Percentiles rank a stretch among this genome's conserved stretches.
Conservation (phyloP, 1,140 invertebrate species). For the Pseudachorutes palmiensis region DNA sequence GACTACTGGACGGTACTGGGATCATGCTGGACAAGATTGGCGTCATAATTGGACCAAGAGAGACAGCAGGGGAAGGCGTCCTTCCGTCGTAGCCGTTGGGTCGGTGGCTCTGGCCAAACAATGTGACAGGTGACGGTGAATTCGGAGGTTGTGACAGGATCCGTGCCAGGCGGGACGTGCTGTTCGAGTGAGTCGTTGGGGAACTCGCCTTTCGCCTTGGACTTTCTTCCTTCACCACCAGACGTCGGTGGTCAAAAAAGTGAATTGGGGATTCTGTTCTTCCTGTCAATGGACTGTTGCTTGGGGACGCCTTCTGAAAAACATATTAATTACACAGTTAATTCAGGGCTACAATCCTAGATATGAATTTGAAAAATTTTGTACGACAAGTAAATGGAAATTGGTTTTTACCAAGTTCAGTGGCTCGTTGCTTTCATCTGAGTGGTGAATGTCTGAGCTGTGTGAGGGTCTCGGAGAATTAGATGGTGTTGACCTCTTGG, state of each 20-base stretch:
- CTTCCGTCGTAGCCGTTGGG: slow-evolving; percentile 15
- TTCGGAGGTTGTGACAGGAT: slow-evolving; percentile 46
- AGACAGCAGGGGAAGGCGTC: slow-evolving; percentile 37
- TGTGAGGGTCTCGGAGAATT: slow-evolving; percentile 54
- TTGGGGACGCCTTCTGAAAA: slow-evolving; percentile 35
- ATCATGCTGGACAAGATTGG: slow-evolving; percentile 32
- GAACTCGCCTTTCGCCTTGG: slow-evolving; percentile 21
- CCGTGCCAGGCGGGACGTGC: slow-evolving; percentile 42
- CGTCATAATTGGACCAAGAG: slow-evolving; percentile 32
- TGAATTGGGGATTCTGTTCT: slow-evolving; percentile 18
- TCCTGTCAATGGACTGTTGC: slow-evolving; percentile 16
- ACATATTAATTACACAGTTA: neutral
- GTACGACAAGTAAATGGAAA: neutral
- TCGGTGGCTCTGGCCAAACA: neutral
- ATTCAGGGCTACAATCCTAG: neutral
- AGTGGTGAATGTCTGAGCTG: slow-evolving; percentile 41
- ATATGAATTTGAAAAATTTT: neutral
- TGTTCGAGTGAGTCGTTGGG: slow-evolving; percentile 14
- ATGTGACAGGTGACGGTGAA: slow-evolving; percentile 30
- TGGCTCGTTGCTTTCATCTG: slow-evolving; percentile 35
- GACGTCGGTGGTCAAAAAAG: slow-evolving; percentile 24
- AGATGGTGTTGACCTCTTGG: slow-evolving; percentile 59
- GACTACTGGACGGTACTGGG: slow-evolving; percentile 32
- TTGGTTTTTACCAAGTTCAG: slow-evolving; percentile 34
- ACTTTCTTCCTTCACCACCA: slow-evolving; percentile 19